Evolutionary conservation across 1,140 invertebrate genomes (phyloP).

Genomic region (Cyphomyrmex costatus): DNA sequence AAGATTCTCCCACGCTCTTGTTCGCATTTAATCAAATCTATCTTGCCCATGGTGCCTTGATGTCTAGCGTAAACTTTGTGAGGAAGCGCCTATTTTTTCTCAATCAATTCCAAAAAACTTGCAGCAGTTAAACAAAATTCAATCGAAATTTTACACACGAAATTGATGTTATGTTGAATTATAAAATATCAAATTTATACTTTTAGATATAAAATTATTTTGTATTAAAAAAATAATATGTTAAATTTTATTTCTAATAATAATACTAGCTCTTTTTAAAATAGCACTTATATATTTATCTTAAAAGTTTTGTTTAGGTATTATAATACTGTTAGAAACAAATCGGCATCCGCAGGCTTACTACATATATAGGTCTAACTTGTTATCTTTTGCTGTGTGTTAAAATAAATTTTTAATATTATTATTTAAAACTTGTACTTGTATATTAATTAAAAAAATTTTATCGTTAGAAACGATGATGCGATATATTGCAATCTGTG

Average conservation of each 20-base stretch:
- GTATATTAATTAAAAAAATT: no score
- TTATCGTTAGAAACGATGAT: background rate
- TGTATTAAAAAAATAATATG: background rate
- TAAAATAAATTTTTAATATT: no score
- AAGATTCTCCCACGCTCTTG: constrained; percentile 50
- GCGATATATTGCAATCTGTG: background rate
- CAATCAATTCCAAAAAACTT: background rate
- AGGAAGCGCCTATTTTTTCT: background rate
- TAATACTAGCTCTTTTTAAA: no score
- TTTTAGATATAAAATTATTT: background rate
- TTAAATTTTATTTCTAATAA: no score
- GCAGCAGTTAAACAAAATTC: background rate
- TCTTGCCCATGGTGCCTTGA: constrained; percentile 29
- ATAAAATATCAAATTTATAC: background rate
- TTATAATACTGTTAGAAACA: no score
- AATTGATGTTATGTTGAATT: background rate
- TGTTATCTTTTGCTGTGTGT: no score
- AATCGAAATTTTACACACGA: background rate
- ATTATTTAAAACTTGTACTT: no score
- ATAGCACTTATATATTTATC: no score
- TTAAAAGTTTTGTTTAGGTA: no score
- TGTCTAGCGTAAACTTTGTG: background rate
- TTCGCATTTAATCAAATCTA: constrained; percentile 54
- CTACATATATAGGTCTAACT: no score
- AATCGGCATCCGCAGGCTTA: no score